These are phyloP conservation scores for Eilema sororculum DNA, from an alignment of 2,888 invertebrate genomes.

Conservation along the genomic window DNA sequence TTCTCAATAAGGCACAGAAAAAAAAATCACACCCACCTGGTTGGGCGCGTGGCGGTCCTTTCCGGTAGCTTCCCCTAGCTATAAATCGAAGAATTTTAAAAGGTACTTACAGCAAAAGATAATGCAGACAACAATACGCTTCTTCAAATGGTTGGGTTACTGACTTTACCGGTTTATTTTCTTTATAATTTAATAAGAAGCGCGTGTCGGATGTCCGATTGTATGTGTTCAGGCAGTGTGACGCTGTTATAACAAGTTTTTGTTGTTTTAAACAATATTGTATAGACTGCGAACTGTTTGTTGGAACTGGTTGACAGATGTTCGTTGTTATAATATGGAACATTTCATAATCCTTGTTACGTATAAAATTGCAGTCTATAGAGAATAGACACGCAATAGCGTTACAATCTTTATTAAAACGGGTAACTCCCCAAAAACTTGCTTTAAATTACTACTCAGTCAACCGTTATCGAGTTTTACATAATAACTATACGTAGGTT, in stretches of 20 bases:
- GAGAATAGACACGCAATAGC: conserved; percentile 1
- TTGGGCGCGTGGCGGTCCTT: conserved; percentile 72
- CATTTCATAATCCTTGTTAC: conserved; percentile 11
- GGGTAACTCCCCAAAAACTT: neutral
- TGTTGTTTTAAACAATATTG: conserved; percentile 54
- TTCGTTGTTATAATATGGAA: conserved; percentile 14
- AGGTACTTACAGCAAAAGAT: conserved; percentile 41
- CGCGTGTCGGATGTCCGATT: conserved; percentile 77
- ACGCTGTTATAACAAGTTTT: conserved; percentile 62
- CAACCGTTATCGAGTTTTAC: neutral
- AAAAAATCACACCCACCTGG: conserved; percentile 75
- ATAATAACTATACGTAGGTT: too few species aligned
- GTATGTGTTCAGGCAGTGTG: conserved; percentile 71
- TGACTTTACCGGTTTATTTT: conserved; percentile 72
- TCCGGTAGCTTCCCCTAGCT: conserved; percentile 69
- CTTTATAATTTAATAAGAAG: conserved; percentile 82
- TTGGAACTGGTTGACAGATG: conserved; percentile 48
- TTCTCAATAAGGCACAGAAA: conserved; percentile 50
- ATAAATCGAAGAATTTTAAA: conserved; percentile 53
- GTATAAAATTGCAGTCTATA: conserved; percentile 3
- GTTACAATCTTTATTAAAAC: neutral
- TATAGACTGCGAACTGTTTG: conserved; percentile 44
- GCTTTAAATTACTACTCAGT: neutral
- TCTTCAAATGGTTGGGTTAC: conserved; percentile 40
- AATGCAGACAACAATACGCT: conserved; percentile 20